Conservation (phyloP, 2,113 vertebrate genomes). For the Zapornia atra region DNA sequence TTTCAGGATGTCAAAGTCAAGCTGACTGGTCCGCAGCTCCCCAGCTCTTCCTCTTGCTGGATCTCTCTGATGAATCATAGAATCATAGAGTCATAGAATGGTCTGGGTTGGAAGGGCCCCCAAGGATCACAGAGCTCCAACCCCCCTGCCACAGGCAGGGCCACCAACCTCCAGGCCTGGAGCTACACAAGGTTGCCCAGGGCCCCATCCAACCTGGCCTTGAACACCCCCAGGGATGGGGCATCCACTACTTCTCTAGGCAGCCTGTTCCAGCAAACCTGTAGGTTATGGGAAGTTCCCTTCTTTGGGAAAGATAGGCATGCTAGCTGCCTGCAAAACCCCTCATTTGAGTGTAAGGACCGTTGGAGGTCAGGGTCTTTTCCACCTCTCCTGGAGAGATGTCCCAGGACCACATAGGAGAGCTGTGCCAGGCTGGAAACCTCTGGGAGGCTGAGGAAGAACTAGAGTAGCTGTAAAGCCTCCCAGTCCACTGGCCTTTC, state of each 20-base stretch:
- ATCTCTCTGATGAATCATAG: no score
- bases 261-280: no score
- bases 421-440: background rate
- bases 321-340: background rate
- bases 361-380: fast-evolving
- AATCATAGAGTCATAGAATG: no score
- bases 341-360: background rate
- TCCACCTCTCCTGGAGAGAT: background rate
- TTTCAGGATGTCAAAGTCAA: background rate
- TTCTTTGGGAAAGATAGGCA: background rate
- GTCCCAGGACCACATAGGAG: background rate
- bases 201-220: no score
- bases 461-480: background rate
- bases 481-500: background rate
- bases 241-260: no score
- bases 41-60: background rate
- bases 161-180: no score
- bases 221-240: no score
- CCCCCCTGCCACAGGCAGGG: no score
- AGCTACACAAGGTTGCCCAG: no score
- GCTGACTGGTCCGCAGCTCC: background rate
- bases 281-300: background rate
- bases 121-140: no score
- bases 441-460: background rate
- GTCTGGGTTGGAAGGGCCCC: no score